Conservation (phyloP, 1,140 invertebrate species). For the Notospermus geniculatus region DNA sequence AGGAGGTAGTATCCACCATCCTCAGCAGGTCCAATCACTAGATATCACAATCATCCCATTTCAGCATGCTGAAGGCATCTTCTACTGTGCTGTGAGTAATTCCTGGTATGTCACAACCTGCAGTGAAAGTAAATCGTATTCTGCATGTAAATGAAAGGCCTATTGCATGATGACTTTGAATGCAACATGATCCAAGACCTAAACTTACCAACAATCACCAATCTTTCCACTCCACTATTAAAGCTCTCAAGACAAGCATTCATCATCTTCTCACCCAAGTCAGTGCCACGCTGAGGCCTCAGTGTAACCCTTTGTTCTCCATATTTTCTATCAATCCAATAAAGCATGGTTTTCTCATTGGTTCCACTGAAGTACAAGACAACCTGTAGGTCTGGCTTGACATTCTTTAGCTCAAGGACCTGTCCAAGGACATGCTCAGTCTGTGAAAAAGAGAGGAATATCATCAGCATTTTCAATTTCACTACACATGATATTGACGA, state of each 20-base stretch:
- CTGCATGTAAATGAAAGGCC: too few relatives aligned
- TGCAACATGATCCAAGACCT: too few relatives aligned
- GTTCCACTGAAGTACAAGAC: constrained; percentile 1
- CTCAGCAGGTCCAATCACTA: neutral
- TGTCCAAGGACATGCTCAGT: constrained; percentile 2
- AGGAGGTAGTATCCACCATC: constrained; percentile 4
- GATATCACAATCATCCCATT: constrained; percentile 6
- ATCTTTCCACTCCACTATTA: neutral
- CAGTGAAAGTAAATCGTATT: too few relatives aligned
- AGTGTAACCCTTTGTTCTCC: neutral
- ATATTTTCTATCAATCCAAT: constrained; percentile 7
- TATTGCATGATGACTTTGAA: too few relatives aligned
- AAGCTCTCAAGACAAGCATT: neutral
- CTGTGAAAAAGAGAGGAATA: neutral
- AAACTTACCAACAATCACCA: neutral
- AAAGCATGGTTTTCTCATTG: neutral
- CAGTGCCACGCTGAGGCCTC: neutral
- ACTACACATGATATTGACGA: too few relatives aligned
- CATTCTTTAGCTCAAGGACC: neutral
- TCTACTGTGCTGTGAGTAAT: neutral
- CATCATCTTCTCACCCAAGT: neutral
- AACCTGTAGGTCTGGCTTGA: constrained; percentile 1
- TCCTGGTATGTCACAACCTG: constrained; percentile 5
- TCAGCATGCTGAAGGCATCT: constrained; percentile 8
- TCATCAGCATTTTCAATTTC: too few relatives aligned